Conservation (phyloP, 2,797 vertebrate species). For the Chiroxiphia lanceolata region DNA sequence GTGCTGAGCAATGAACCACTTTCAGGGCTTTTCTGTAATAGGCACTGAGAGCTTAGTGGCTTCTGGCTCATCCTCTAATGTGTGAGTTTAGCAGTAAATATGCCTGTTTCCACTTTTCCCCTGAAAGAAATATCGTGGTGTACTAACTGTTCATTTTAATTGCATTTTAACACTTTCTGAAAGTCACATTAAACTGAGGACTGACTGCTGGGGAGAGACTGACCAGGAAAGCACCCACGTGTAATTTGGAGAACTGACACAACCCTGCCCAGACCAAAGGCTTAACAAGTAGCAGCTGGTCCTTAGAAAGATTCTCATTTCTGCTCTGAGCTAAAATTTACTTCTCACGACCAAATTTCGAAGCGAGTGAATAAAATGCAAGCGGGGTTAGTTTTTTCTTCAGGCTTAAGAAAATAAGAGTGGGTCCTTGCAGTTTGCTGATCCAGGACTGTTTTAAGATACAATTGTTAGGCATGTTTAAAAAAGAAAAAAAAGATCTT, state of each 20-base stretch:
- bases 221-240: not conserved
- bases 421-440: constrained; percentile 15
- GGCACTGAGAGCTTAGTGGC: not conserved
- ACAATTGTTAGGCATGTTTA: constrained; percentile 57
- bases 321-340: not conserved
- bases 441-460: constrained; percentile 59
- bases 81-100: not conserved
- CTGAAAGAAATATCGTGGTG: not conserved
- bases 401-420: not conserved
- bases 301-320: not conserved
- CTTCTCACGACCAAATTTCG: not conserved
- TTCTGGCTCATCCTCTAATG: not conserved
- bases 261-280: not conserved
- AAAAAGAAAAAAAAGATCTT: constrained; percentile 50
- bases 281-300: not conserved
- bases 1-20: not conserved
- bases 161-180: constrained; percentile 36
- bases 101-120: not conserved
- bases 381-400: not conserved
- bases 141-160: not conserved
- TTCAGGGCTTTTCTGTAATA: not conserved
- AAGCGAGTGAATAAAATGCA: not conserved
- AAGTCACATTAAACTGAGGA: not conserved
- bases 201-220: not conserved
- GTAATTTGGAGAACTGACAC: not conserved